A percentile compares a stretch with the other conserved stretches of the same genome.
phyloP scores from a whole-genome alignment of 2,888 invertebrate genomes.

The Ormia ochracea region DNA sequence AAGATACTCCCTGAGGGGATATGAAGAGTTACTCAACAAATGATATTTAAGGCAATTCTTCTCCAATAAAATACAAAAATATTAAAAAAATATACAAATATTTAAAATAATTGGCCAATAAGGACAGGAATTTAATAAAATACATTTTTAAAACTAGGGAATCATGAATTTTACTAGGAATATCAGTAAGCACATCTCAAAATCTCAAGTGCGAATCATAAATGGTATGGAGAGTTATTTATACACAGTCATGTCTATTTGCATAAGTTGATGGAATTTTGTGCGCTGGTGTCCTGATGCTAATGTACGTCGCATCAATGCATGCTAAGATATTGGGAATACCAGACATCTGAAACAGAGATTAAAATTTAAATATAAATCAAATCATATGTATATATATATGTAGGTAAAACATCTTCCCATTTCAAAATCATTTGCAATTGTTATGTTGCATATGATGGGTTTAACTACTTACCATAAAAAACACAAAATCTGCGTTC shows the following conservation, averaged over 20 bases:
- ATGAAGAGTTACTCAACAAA: conserved; percentile 51
- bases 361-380: neutral
- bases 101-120: too few relatives aligned
- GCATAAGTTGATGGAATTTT: conserved; percentile 70
- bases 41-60: conserved; percentile 52
- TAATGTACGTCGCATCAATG: conserved; percentile 50
- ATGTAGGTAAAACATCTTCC: neutral
- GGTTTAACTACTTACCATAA: neutral
- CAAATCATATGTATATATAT: neutral
- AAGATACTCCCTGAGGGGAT: too few relatives aligned
- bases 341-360: conserved; percentile 27
- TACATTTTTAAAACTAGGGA: conserved; percentile 65
- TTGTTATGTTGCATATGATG: neutral
- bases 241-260: conserved; percentile 64
- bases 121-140: too few relatives aligned
- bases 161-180: conserved; percentile 69
- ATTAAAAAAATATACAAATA: too few relatives aligned
- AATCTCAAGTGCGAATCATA: conserved; percentile 65
- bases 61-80: too few relatives aligned
- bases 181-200: conserved; percentile 67
- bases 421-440: conserved; percentile 28
- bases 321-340: conserved; percentile 51
- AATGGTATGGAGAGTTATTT: conserved; percentile 68
- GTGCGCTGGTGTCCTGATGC: conserved; percentile 66
- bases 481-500: conserved; percentile 8